Conservation (phyloP, 2,888 invertebrate genomes). For the Dioctria linearis region DNA sequence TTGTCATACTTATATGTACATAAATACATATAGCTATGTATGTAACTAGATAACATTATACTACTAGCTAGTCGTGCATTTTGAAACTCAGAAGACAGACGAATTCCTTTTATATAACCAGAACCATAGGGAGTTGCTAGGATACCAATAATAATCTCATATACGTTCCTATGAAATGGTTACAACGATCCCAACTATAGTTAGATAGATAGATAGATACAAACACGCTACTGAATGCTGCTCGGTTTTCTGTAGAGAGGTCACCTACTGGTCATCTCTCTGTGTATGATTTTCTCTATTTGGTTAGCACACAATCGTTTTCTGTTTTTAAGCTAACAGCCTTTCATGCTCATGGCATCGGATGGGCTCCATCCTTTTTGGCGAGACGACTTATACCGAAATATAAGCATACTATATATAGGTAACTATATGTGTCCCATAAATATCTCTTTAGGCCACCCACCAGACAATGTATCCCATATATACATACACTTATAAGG, state of each 20-base stretch:
- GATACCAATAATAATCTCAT: slow-evolving; percentile 60
- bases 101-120: slow-evolving; percentile 50
- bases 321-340: slow-evolving; percentile 56
- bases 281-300: slow-evolving; percentile 55
- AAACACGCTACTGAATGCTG: slow-evolving; percentile 18
- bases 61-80: not conserved
- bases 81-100: slow-evolving; percentile 13
- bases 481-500: no score
- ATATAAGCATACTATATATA: not conserved
- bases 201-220: slow-evolving; percentile 9
- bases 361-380: slow-evolving; percentile 25
- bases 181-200: slow-evolving; percentile 23
- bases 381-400: slow-evolving; percentile 30
- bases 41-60: not conserved
- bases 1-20: slow-evolving; percentile 40
- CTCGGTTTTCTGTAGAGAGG: slow-evolving; percentile 50
- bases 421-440: slow-evolving; percentile 52
- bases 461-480: slow-evolving; percentile 45
- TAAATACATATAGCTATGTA: not conserved
- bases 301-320: slow-evolving; percentile 56
- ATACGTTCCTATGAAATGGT: slow-evolving; percentile 54
- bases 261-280: slow-evolving; percentile 53
- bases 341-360: slow-evolving; percentile 53
- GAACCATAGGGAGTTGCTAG: slow-evolving; percentile 57
- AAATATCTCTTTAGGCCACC: slow-evolving; percentile 57